Conservation (phyloP, 2,113 vertebrate genomes). For the Rhinoderma darwinii region DNA sequence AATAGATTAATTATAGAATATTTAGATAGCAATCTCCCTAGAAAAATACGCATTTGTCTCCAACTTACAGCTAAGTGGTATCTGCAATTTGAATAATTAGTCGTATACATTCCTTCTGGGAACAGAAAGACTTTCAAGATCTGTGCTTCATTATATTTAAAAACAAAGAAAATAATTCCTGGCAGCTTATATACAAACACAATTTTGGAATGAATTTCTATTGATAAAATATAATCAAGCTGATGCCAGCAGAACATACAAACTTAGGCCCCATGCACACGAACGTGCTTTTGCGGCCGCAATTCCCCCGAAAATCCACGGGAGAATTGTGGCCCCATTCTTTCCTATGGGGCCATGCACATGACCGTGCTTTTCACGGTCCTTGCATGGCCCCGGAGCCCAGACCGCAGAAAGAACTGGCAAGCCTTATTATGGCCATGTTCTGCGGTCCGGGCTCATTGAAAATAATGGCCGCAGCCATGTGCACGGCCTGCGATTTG, state of each 20-base stretch:
- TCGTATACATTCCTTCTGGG: slow-evolving; percentile 29
- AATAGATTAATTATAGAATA: slow-evolving; percentile 68
- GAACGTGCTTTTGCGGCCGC: no score
- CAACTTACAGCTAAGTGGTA: slow-evolving; percentile 59
- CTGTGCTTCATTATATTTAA: slow-evolving; percentile 5
- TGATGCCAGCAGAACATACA: background rate
- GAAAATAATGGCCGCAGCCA: no score
- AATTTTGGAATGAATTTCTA: background rate
- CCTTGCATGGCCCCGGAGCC: no score
- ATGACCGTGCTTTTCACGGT: no score
- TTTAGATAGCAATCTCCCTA: slow-evolving; percentile 64
- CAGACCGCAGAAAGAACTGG: no score
- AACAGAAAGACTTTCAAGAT: slow-evolving; percentile 22
- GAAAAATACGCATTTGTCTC: slow-evolving; percentile 36
- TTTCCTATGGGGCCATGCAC: no score
- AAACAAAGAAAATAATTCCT: slow-evolving; percentile 25
- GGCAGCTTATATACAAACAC: background rate
- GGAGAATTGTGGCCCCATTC: no score
- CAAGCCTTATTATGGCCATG: no score
- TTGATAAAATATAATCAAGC: background rate
- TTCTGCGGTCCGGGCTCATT: no score
- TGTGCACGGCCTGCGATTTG: no score
- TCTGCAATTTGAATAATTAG: slow-evolving; percentile 30
- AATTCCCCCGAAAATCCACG: no score
- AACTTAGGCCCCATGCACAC: no score